Conservation (phyloP, 2,797 vertebrate species). For the Platalea minor region DNA sequence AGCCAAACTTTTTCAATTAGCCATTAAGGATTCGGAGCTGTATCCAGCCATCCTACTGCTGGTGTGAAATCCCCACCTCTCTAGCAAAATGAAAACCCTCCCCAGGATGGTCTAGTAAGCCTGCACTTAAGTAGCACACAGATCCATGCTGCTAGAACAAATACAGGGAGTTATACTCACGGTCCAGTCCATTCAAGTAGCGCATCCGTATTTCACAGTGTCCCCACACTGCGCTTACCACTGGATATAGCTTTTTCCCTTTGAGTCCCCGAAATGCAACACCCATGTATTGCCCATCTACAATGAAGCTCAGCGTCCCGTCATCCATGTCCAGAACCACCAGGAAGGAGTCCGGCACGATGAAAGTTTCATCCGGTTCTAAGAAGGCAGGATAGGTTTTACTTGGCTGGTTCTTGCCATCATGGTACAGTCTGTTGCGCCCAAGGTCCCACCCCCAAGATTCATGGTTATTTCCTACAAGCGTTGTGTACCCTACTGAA, state of each 20-base stretch:
- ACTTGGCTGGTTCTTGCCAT: conserved; percentile 94
- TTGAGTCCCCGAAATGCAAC: conserved; percentile 96
- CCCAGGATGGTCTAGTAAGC: background rate
- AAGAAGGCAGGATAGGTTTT: conserved; percentile 93
- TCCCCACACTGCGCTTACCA: conserved; percentile 98
- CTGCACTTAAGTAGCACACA: background rate
- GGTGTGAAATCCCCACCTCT: background rate
- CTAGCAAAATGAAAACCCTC: fast-evolving
- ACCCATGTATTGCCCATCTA: conserved; percentile 97
- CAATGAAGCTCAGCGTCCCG: conserved; percentile 94
- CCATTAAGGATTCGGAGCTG: background rate
- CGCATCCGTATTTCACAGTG: conserved; percentile 99
- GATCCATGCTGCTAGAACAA: too few relatives aligned
- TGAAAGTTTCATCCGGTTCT: conserved; percentile 93
- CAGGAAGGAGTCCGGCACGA: conserved; percentile 95
- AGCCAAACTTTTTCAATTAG: fast-evolving
- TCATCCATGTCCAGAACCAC: conserved; percentile 99
- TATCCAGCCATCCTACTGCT: background rate
- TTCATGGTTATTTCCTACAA: conserved; percentile 92
- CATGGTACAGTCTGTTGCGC: conserved; percentile 94
- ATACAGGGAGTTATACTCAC: conserved; percentile 82
- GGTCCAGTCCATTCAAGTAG: conserved; percentile 98
- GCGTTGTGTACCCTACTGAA: conserved; percentile 94
- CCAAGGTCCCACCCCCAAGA: conserved; percentile 99
- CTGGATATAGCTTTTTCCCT: conserved; percentile 94